A percentile compares a stretch with the other conserved stretches of the same genome.
phyloP scores from a whole-genome alignment of 2,888 invertebrate genomes.

The Pyrochroa serraticornis region DNA sequence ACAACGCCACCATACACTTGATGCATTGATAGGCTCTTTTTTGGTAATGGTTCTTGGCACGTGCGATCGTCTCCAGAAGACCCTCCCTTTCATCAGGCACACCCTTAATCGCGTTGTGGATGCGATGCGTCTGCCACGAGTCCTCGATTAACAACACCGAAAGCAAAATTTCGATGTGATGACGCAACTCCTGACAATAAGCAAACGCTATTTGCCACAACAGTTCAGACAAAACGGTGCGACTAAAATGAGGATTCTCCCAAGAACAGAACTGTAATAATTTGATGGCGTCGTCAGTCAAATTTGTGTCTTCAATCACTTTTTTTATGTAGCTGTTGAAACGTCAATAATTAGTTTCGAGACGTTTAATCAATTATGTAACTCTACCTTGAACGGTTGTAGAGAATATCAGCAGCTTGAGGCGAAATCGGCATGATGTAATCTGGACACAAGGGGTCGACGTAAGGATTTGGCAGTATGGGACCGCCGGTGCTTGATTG shows the following conservation, averaged over 20 bases:
- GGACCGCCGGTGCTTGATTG: slow-evolving; percentile 63
- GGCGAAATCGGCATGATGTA: slow-evolving; percentile 72
- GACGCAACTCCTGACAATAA: slow-evolving; percentile 92
- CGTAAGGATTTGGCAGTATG: slow-evolving; percentile 76
- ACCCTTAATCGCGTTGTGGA: slow-evolving; percentile 92
- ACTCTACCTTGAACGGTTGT: slow-evolving; percentile 75
- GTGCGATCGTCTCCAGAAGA: slow-evolving; percentile 88
- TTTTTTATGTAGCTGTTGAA: slow-evolving; percentile 84
- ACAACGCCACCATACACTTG: slow-evolving; percentile 90
- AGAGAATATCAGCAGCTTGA: slow-evolving; percentile 82
- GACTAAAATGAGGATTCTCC: slow-evolving; percentile 95
- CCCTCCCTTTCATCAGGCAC: slow-evolving; percentile 88
- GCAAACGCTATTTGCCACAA: slow-evolving; percentile 90
- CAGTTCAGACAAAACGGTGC: slow-evolving; percentile 85
- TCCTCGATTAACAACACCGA: slow-evolving; percentile 90
- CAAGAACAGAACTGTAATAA: slow-evolving; percentile 93
- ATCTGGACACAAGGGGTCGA: slow-evolving; percentile 68
- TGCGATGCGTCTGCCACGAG: slow-evolving; percentile 94
- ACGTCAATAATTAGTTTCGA: too few species aligned
- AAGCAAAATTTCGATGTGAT: slow-evolving; percentile 87
- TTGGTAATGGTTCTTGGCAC: slow-evolving; percentile 93
- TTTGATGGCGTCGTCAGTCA: slow-evolving; percentile 88
- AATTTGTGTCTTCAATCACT: slow-evolving; percentile 91
- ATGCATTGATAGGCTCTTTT: slow-evolving; percentile 97
- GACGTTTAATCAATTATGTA: neutral